Percentiles rank a stretch among this genome's conserved stretches.
phyloP scores from a whole-genome alignment of 2,888 invertebrate genomes.

The Epiblema foenella region DNA sequence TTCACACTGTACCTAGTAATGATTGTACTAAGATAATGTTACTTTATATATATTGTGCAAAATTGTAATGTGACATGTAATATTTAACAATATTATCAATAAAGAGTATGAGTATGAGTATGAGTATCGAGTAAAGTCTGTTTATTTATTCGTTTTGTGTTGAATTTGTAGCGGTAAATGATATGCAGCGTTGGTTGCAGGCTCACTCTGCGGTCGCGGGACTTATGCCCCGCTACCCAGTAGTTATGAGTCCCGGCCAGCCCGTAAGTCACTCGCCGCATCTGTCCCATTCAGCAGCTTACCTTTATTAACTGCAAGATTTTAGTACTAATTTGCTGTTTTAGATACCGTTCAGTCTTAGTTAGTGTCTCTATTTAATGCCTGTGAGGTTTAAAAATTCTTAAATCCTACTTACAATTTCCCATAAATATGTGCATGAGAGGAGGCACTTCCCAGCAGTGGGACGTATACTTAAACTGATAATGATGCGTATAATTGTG shows the following conservation, averaged over 20 bases:
- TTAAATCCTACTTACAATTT: no score
- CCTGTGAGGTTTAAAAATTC: background rate
- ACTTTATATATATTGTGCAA: no score
- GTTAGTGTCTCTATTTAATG: background rate
- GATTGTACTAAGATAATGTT: no score
- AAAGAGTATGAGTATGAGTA: no score
- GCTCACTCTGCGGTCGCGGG: conserved; percentile 67
- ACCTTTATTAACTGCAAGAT: conserved; percentile 56
- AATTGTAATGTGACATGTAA: no score
- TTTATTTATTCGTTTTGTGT: conserved; percentile 34
- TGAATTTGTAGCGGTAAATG: conserved; percentile 29
- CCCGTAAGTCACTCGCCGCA: conserved; percentile 72
- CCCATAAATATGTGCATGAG: no score
- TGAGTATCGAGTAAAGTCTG: conserved; percentile 7
- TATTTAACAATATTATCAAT: no score
- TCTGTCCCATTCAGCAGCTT: conserved; percentile 67
- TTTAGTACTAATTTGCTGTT: conserved; percentile 27
- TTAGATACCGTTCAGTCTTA: conserved; percentile 11
- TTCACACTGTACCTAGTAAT: no score
- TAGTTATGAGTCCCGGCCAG: conserved; percentile 75
- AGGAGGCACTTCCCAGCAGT: no score
- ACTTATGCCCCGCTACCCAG: conserved; percentile 74
- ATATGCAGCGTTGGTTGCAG: conserved; percentile 41
- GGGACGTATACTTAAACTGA: no score
- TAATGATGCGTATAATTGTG: no score